Base-by-base conservation (phyloP, 1,140 invertebrate species). In the Drosophila teissieri region DNA sequence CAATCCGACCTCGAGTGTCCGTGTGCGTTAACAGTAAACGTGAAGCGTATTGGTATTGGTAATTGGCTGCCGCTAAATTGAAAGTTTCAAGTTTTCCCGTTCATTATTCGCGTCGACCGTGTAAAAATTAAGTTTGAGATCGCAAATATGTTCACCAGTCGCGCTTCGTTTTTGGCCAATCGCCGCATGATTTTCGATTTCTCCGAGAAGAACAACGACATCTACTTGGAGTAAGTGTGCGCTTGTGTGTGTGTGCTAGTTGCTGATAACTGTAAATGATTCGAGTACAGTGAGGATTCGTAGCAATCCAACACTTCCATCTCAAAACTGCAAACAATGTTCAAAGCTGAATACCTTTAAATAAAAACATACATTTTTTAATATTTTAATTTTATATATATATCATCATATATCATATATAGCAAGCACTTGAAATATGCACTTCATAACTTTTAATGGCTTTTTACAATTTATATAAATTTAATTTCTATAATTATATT, bases 151-250 rank as follows among this genome's bases (percentile, higher is more conserved):
- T 90, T 90, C 68, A 83, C 63, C 49, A 91, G 73, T 63, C 79
- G 81, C 65, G 53, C 79, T 69, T 83, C 84, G 49, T 80, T 89
- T 73, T 54, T 88, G 73, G 90, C 76, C 49, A 90, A 91, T 86
- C 90, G 90, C 64, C 84, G 90, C 39, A 86, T 91, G 73, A 91
- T 91, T 63, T 91, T 91, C 61, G 90, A 91, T 91, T 91, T 91
- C 54, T 85, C 90, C 6, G 90, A 86, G 24, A 91, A 91, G 45
- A 80, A 46, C 24, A 70, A 52, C 44, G 84, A 91, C 49, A 54
- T 88, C 19, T 91, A 86, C 60, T 57, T 91, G 53, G 90, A 91
- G 90, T 91, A 64, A 91, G 90, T 24, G 4, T 24, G 24, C 2
- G 27, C 7, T 8, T 22, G 14, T 5, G 37, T 19, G 8, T 24